Conservation (phyloP, 30 jellyfish, hydroid and myxozoan genomes). For the Cassiopea xamachana region DNA sequence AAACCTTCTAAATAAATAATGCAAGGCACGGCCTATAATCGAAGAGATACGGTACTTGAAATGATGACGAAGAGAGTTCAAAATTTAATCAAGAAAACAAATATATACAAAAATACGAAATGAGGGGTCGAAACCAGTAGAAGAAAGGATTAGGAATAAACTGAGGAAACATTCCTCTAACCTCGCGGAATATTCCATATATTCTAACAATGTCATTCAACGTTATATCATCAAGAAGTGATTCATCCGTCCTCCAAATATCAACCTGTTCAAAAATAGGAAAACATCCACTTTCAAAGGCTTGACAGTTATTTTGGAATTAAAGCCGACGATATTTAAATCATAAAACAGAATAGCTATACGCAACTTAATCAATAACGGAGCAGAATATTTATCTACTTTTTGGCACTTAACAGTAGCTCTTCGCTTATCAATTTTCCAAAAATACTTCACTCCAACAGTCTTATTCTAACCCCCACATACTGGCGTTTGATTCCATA, state of each 20-base stretch:
- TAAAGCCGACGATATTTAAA: no score
- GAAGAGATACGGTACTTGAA: background rate
- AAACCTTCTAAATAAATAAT: no score
- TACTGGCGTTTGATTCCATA: no score
- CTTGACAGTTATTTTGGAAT: no score
- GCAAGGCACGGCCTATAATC: background rate
- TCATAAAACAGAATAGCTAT: no score
- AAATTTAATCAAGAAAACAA: background rate
- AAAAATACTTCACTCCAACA: no score
- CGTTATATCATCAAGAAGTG: conserved; percentile 84
- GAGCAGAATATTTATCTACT: no score
- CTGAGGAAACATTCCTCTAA: conserved; percentile 2
- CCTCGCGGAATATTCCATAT: conserved; percentile 96
- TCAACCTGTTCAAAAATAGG: conserved; percentile 62
- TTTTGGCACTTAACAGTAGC: no score
- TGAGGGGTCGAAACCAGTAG: background rate
- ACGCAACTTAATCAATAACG: no score
- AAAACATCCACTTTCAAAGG: background rate
- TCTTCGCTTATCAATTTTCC: no score
- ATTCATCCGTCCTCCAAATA: conserved; percentile 94
- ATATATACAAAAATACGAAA: background rate
- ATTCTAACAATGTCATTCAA: conserved; percentile 78
- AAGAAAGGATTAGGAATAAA: background rate
- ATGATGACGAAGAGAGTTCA: background rate
- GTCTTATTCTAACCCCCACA: no score